Percentiles rank a stretch among this genome's conserved stretches.
These are phyloP conservation scores for Tachycineta bicolor DNA, from an alignment of 2,113 vertebrate genomes.

Conservation along the genomic window DNA sequence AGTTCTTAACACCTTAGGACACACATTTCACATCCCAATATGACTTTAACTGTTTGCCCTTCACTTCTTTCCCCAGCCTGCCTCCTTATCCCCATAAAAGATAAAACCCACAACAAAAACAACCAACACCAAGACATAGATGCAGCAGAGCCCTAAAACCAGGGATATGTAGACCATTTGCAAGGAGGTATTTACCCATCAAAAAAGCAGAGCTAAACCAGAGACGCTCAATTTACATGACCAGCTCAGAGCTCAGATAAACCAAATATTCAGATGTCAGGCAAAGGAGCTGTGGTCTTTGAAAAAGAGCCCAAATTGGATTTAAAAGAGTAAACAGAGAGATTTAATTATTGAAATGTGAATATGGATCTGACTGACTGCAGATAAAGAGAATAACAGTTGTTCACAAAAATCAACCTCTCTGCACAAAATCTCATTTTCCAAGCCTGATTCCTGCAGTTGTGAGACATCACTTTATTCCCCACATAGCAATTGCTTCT, in stretches of 20 bases:
- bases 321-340: not conserved
- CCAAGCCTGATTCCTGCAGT: not conserved
- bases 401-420: not conserved
- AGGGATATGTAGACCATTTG: not conserved
- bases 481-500: not conserved
- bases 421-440: not conserved
- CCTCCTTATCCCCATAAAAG: not conserved
- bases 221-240: not conserved
- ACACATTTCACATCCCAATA: not conserved
- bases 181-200: not conserved
- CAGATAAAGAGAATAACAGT: not conserved
- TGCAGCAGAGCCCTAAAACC: not conserved
- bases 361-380: not conserved
- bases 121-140: not conserved
- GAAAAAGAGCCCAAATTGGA: not conserved
- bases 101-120: not conserved
- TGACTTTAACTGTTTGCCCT: not conserved
- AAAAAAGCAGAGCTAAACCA: slow-evolving; percentile 4
- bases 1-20: not conserved
- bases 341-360: not conserved
- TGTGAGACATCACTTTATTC: not conserved
- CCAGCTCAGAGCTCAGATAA: not conserved
- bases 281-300: not conserved
- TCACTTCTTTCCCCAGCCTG: not conserved
- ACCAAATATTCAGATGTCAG: not conserved